Conservation (phyloP, 2,113 vertebrate genomes). For the Epinephelus cyanopodus region DNA sequence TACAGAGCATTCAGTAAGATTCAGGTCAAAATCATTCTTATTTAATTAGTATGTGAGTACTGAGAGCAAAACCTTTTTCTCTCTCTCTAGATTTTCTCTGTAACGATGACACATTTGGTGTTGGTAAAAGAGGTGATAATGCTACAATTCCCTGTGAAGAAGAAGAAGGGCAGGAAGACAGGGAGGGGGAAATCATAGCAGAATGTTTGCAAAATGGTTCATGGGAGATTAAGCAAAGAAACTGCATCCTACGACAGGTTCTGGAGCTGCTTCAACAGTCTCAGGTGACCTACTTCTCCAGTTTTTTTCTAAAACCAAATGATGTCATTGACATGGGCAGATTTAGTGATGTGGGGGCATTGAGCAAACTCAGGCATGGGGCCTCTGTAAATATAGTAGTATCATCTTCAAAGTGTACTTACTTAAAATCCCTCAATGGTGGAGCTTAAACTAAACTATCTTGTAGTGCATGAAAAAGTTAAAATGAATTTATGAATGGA, state of each 20-base stretch:
- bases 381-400: neutral
- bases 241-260: constrained; percentile 32
- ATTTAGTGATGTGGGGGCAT: neutral
- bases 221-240: constrained; percentile 14
- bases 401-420: no score
- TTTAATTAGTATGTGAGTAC: neutral
- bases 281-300: constrained; percentile 31
- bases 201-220: neutral
- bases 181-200: constrained; percentile 14
- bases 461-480: no score
- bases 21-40: neutral
- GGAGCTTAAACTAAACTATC: no score
- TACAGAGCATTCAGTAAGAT: neutral
- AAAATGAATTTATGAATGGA: no score
- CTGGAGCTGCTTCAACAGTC: constrained; percentile 27
- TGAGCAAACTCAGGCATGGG: neutral
- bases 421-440: no score
- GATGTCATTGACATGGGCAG: neutral
- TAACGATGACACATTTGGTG: neutral
- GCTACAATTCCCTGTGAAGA: neutral
- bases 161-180: rapidly evolving
- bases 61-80: neutral
- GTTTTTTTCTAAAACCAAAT: neutral
- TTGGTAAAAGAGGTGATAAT: rapidly evolving
- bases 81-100: neutral